Evolutionary conservation across 2,888 invertebrate species (phyloP), one percentile per base, ranked within the genome.

Genomic region (Kuschelorhynchus macadamiae): DNA sequence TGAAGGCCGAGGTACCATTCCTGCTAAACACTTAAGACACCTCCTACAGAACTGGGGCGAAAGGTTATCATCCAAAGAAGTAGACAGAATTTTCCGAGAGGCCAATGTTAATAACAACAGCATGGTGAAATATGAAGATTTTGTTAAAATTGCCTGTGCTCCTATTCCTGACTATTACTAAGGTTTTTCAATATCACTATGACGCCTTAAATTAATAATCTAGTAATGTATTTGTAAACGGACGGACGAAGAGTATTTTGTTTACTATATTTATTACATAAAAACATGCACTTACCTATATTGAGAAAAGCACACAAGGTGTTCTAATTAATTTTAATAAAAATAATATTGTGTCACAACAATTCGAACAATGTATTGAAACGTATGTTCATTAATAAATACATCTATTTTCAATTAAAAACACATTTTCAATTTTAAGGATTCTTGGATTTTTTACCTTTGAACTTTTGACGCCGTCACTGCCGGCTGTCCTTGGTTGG

Each of bases 1-100:
- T 0, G 86, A 88, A 8, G 90, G 90, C 72, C 90, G 86, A 60
- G 94, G 93, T 0, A 87, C 88, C 0, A 91, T 97, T 55, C 89
- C 94, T 0, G 93, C 95, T 0, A 87, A 90, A 42, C 96, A 97
- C 79, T 85, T 97, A 47, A 88, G 94, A 12, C 92, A 95, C 77
- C 89, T 97, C 79, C 85, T 98, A 59, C 91, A 95, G 78, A 92
- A 91, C 77, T 96, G 97, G 94, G 97, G 97, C 14, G 97, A 98
- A 84, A 92, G 92, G 63, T 89, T 97, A n/a, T 90, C 91, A 0
- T 83, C 88, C 0, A 87, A 91, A 73, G 91, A 91, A 85, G 88
- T 96, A 46, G 96, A 96, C 79, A 94, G 95, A 72, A 95, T 96
- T 71, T 96, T 95, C 79, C 87, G 96, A 0, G 96, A 96, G 81